Percentiles rank a stretch among this genome's conserved stretches.
Conservation (phyloP, 2,113 vertebrate genomes). For the Caranx melampygus region DNA sequence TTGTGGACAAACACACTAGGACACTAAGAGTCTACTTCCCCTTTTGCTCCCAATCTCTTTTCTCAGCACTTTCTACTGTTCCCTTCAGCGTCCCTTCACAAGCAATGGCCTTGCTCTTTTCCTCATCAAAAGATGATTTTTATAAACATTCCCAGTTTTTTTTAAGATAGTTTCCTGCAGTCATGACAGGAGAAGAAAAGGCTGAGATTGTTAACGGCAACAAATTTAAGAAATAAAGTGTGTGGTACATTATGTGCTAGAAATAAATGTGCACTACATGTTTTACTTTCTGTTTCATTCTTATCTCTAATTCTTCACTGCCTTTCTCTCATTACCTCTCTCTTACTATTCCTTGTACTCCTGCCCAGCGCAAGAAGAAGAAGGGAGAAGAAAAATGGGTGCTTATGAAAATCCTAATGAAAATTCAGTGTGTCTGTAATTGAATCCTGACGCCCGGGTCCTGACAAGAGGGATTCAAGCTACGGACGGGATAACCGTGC, state of each 20-base stretch:
- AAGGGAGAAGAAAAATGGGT: constrained; percentile 48
- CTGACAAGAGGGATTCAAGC: constrained; percentile 54
- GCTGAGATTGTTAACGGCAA: background rate
- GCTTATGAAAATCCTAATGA: constrained; percentile 60
- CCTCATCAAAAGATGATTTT: constrained; percentile 3
- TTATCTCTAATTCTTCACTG: constrained; percentile 19
- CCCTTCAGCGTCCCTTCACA: background rate
- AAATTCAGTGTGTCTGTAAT: constrained; percentile 63
- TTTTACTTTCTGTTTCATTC: constrained; percentile 23
- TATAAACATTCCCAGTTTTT: constrained; percentile 1
- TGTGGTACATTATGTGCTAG: background rate
- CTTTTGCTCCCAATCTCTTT: constrained; percentile 27
- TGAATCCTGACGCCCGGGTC: constrained; percentile 54
- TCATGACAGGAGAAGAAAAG: background rate
- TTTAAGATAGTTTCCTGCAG: background rate
- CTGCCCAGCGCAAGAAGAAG: background rate
- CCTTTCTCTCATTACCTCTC: background rate
- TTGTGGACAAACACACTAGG: constrained; percentile 63
- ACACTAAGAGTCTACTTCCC: constrained; percentile 54
- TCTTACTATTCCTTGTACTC: background rate
- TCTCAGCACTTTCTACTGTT: constrained; percentile 24
- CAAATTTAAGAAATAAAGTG: background rate
- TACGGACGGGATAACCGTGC: constrained; percentile 54
- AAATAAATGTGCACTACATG: constrained; percentile 21
- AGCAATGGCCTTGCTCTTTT: background rate